A percentile compares a stretch with the other conserved stretches of the same genome.
Conservation (phyloP, 2,888 invertebrate species). For the Spisula subtruncata region DNA sequence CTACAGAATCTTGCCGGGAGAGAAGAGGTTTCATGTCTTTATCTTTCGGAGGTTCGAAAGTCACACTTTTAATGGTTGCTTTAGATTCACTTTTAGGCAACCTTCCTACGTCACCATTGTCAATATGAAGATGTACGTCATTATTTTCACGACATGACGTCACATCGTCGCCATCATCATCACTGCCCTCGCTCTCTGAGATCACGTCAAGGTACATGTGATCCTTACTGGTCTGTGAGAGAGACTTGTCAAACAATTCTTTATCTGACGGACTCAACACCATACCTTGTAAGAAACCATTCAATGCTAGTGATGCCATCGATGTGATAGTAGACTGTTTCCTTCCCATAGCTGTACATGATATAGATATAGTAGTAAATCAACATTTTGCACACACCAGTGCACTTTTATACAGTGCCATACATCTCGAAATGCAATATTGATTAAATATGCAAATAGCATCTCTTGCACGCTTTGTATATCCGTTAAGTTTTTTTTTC, state of each 20-base stretch:
- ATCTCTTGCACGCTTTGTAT: too few relatives aligned
- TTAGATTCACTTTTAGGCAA: slow-evolving; percentile 2
- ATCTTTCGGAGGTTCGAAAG: background rate
- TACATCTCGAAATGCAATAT: too few relatives aligned
- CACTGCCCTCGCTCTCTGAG: background rate
- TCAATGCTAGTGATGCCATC: slow-evolving; percentile 64
- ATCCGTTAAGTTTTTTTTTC: too few relatives aligned
- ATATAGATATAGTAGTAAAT: background rate
- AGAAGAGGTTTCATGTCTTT: slow-evolving; percentile 27
- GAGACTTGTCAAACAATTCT: slow-evolving; percentile 16
- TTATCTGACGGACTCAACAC: slow-evolving; percentile 40
- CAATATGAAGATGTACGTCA: background rate
- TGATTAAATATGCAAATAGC: too few relatives aligned
- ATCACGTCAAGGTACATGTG: slow-evolving; percentile 1
- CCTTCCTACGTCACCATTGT: background rate
- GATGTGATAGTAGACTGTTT: slow-evolving; percentile 67
- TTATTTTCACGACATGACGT: background rate
- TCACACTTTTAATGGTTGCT: slow-evolving; percentile 24
- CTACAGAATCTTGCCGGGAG: background rate
- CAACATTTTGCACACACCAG: too few relatives aligned
- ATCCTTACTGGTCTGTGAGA: background rate
- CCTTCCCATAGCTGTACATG: slow-evolving; percentile 58
- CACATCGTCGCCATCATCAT: background rate
- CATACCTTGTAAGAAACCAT: slow-evolving; percentile 56
- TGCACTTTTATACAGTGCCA: too few relatives aligned